These are phyloP conservation scores for Pelochelys cantorii DNA, from an alignment of 2,797 vertebrate species.

Conservation along the genomic window DNA sequence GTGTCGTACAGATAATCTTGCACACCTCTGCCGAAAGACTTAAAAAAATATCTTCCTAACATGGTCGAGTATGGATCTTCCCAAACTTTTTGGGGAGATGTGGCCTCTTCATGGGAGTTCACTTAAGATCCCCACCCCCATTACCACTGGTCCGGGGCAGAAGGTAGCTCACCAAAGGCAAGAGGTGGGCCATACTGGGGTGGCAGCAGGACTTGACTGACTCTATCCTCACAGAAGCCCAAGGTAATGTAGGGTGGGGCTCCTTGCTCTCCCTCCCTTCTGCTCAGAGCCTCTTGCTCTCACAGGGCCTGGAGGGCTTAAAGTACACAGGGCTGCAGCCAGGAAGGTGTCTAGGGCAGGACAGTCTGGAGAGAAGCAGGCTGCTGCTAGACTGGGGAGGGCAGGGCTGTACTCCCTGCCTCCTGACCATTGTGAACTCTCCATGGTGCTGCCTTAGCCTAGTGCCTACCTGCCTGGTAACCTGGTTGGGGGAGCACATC, in stretches of 20 bases:
- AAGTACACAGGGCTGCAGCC: no score
- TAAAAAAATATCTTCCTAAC: not conserved
- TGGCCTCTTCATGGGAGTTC: not conserved
- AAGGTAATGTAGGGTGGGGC: not conserved
- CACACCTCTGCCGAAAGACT: not conserved
- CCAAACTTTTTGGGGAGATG: not conserved
- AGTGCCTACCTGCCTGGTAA: not conserved
- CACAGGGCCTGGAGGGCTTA: not conserved
- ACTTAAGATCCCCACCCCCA: not conserved
- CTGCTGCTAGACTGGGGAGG: not conserved
- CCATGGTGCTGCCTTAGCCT: no score
- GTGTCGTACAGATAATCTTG: not conserved
- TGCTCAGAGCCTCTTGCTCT: not conserved
- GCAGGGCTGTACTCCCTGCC: not conserved
- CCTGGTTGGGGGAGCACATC: no score
- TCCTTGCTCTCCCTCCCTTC: not conserved
- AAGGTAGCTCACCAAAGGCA: not conserved
- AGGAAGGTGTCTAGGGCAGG: fast-evolving
- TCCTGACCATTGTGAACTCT: not conserved
- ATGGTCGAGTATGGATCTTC: not conserved
- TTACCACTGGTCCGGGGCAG: not conserved
- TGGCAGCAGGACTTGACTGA: not conserved
- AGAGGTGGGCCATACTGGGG: fast-evolving
- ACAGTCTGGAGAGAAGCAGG: no score
- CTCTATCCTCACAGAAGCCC: not conserved